Evolutionary conservation across 1,140 invertebrate species (phyloP).

Genomic region (Pristionchus pacificus): DNA sequence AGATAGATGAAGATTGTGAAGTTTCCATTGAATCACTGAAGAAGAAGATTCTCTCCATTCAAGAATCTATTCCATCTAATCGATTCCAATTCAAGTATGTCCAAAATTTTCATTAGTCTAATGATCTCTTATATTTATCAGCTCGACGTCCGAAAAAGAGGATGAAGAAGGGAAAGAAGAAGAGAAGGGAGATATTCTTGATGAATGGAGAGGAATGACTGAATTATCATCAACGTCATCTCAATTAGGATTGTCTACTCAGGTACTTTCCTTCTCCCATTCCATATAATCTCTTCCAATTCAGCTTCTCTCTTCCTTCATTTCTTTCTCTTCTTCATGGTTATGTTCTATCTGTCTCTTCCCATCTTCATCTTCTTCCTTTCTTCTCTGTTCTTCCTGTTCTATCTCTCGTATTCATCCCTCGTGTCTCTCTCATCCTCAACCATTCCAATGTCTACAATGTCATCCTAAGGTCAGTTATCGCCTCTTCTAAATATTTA

Average conservation of each 20-base stretch:
- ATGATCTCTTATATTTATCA: too few relatives aligned
- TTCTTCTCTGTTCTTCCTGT: background rate
- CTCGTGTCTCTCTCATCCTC: background rate
- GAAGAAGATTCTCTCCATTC: too few relatives aligned
- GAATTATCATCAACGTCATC: slow-evolving; percentile 2
- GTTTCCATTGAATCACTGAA: too few relatives aligned
- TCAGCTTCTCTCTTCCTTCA: background rate
- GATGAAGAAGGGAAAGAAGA: slow-evolving; percentile 11
- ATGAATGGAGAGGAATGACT: slow-evolving; percentile 13
- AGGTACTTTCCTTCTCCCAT: background rate
- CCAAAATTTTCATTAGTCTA: too few relatives aligned
- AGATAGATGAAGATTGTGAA: too few relatives aligned
- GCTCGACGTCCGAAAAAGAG: too few relatives aligned
- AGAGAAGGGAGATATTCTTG: background rate
- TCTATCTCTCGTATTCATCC: background rate
- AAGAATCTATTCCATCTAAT: too few relatives aligned
- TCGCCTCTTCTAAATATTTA: too few relatives aligned
- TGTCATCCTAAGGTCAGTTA: background rate
- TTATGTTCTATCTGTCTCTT: background rate
- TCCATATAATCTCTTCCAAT: background rate
- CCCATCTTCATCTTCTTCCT: background rate
- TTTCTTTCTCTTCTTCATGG: background rate
- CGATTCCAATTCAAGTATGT: too few relatives aligned
- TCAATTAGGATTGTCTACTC: slow-evolving; percentile 23
- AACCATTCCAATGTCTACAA: background rate